A percentile compares a stretch with the other conserved stretches of the same genome.
Conservation (phyloP, 2,888 invertebrate species). For the Leucophenga maculata region DNA sequence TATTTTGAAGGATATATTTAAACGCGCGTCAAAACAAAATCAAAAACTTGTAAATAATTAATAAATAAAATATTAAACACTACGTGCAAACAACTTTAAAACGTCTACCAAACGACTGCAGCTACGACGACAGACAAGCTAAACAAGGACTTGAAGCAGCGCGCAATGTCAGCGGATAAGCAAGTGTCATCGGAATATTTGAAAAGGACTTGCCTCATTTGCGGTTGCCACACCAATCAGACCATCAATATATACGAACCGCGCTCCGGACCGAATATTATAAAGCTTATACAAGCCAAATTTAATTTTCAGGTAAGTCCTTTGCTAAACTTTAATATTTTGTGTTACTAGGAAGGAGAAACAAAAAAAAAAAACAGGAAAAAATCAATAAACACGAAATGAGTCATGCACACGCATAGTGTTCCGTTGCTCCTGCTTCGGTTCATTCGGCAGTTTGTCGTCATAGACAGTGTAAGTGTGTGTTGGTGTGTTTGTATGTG, state of each 20-base stretch:
- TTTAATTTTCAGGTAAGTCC: constrained; percentile 71
- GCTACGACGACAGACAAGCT: constrained; percentile 18
- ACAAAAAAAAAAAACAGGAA: constrained; percentile 26
- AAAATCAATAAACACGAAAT: constrained; percentile 60
- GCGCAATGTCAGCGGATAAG: constrained; percentile 54
- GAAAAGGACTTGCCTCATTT: constrained; percentile 72
- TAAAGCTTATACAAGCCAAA: constrained; percentile 71
- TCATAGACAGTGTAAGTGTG: constrained; percentile 17
- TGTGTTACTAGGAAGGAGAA: background rate
- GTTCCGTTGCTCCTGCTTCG: background rate
- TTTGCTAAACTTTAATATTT: background rate
- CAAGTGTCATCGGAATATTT: constrained; percentile 63
- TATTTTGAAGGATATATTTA: background rate
- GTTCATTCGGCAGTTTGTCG: background rate
- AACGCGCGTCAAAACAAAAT: background rate
- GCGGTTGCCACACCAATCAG: constrained; percentile 71
- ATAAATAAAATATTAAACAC: background rate
- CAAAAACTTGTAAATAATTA: background rate
- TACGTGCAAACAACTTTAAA: background rate
- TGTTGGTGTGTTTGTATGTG: constrained; percentile 17
- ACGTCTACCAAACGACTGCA: background rate
- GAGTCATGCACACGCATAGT: constrained; percentile 52
- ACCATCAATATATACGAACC: constrained; percentile 72
- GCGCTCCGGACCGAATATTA: constrained; percentile 71
- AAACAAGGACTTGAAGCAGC: background rate